Base-by-base conservation (phyloP, 2,797 vertebrate genomes). In the Bradypodion ventrale region DNA sequence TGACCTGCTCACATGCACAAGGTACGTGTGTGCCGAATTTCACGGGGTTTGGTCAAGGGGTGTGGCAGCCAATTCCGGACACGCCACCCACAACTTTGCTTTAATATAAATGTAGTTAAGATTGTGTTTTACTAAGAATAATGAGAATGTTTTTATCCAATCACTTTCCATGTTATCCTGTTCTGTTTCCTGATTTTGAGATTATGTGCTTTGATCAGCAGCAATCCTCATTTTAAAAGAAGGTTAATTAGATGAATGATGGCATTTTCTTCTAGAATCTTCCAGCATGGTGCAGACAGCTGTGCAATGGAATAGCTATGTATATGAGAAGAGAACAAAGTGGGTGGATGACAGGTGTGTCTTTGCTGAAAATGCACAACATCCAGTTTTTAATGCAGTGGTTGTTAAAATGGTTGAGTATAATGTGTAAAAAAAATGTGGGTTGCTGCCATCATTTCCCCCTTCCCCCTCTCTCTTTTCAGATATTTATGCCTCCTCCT, bases 381-480 rank as follows among this genome's bases (percentile, higher is more conserved):
- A 35, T 35, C 69, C 49, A 32, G 25, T 59, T 52, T 66, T 32
- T 9, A 10, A 7, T n/a, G 19, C 35, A 37, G 46, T 44, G n/a
- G n/a, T 25, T 35, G 23, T 42, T 62, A 32, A 70, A 49, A 37
- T 27, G 7, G 27, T 62, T 75, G 63, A 75, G 35, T 46, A 44
- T 35, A 75, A 59, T 52, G 35, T 23, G 13, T 16, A 60, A 72
- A 49, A 27, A 44, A 32, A 12, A 7, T 19, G 5, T 52, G 80
- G 84, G 89, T 77, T 87, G 59, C 6, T 80, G 79, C 70, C 4
- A 40, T 92, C 83, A 60, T 62, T 46, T 90, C 85, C 84, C 44
- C 32, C 42, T 23, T 35, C 42, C 44, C 52, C 3, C 1, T 82
- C 80, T 84, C 59, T 79, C 37, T 87, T 81, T 85, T 80, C 35